phyloP scores from a whole-genome alignment of 1,140 invertebrate genomes.

The Aethina tumida region DNA sequence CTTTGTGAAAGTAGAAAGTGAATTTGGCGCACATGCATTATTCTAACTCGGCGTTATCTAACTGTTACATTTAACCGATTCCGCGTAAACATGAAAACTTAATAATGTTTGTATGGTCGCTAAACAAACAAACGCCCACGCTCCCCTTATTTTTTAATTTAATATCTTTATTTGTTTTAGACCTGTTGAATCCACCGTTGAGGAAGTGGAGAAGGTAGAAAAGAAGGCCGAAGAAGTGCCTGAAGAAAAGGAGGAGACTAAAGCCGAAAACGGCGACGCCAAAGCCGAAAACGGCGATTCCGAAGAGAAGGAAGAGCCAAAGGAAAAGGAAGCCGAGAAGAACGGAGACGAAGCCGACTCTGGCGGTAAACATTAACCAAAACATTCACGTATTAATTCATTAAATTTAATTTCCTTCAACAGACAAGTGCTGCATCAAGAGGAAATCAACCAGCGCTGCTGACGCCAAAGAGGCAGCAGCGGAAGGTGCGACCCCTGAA shows the following conservation, averaged over 20 bases:
- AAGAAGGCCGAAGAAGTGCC: constrained; percentile 23
- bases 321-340: constrained; percentile 34
- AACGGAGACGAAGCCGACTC: constrained; percentile 50
- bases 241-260: constrained; percentile 32
- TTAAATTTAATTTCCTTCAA: constrained; percentile 15
- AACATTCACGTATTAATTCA: too few relatives aligned
- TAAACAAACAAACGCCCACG: too few relatives aligned
- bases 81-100: too few relatives aligned
- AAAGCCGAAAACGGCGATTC: constrained; percentile 21
- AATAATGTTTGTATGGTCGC: too few relatives aligned
- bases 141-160: too few relatives aligned
- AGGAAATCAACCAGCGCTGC: constrained; percentile 57
- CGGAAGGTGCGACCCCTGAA: constrained; percentile 52
- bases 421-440: constrained; percentile 46
- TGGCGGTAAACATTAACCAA: constrained; percentile 50
- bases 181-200: constrained; percentile 20
- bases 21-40: too few relatives aligned
- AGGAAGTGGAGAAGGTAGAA: constrained; percentile 17
- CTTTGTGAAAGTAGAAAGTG: too few relatives aligned
- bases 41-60: too few relatives aligned
- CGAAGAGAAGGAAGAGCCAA: constrained; percentile 11
- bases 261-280: constrained; percentile 29
- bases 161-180: constrained; percentile 12
- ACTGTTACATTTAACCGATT: too few relatives aligned
- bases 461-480: constrained; percentile 35